Base-by-base conservation (phyloP, 1,140 invertebrate species). In the Listronotus bonariensis region DNA sequence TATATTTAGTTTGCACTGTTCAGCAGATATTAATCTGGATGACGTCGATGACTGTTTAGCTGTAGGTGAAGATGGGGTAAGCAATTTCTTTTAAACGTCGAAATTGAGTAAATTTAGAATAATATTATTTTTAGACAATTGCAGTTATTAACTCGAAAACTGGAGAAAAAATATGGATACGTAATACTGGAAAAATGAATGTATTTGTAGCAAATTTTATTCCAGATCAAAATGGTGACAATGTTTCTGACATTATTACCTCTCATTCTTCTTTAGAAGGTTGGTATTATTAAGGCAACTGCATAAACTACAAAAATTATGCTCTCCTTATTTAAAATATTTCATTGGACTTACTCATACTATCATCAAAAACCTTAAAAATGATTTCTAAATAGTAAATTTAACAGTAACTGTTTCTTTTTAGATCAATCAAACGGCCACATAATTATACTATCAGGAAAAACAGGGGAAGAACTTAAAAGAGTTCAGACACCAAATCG, bases 1-100 rank as follows among this genome's bases (percentile, higher is more conserved):
- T 69, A 81, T 94, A 31, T 91, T 89, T 76, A 87, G 86, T 2
- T 71, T 93, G 9, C 89, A 90, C 71, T 94, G 92, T 78, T 83
- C 84, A 38, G 78, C 81, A 11, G 92, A 94, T 78, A 71, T 94
- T 0, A 90, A 89, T 71, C 73, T 75, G 11, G 92, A 95, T 79
- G 82, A 82, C 10, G 77, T 86, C 26, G 82, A 83, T 18, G 92
- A 94, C 75, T 94, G 92, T 76, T 75, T 93, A 17, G 84, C 85
- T 42, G 86, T 86, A 10, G 92, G 92, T 17, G 81, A 86, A 63
- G 83, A 87, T 66, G 89, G 89, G 61, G 90, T 92, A 79, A 82
- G 80, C 1, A 12, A n/a, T 36, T 53, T 5, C 17, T 73, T 77
- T 32, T 69, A 89, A 88, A 82, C 86, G 1, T 26, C 1, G 5